These are phyloP conservation scores for Dicroscelio sp. DNA, from an alignment of 2,888 invertebrate species.

Conservation along the genomic window DNA sequence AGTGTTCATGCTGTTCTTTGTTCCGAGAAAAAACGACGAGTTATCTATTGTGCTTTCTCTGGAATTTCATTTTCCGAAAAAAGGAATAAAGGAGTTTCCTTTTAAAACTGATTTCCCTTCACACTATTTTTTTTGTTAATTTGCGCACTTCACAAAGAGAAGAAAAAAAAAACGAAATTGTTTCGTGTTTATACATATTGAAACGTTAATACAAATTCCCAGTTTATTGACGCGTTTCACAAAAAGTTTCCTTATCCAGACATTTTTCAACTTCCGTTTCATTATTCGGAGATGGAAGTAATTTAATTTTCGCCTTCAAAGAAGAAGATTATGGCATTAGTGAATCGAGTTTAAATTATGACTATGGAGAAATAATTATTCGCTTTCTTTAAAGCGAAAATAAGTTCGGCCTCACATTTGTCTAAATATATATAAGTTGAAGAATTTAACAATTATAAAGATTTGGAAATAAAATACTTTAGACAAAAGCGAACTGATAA, in stretches of 20 bases:
- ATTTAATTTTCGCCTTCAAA: neutral
- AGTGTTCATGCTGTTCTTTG: neutral
- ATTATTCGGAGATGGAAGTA: neutral
- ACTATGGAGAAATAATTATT: no score
- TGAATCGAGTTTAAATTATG: no score
- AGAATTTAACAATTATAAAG: no score
- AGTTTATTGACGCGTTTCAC: neutral
- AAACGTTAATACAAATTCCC: neutral
- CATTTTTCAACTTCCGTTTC: neutral
- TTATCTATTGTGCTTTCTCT: neutral
- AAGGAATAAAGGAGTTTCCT: neutral
- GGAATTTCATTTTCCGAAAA: neutral
- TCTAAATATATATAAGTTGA: no score
- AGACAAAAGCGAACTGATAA: no score
- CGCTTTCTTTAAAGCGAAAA: no score
- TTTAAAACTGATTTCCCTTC: neutral
- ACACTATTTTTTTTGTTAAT: neutral
- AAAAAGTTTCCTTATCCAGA: neutral
- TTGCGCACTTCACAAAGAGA: neutral
- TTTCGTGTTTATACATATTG: slow-evolving; percentile 4
- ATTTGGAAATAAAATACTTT: no score
- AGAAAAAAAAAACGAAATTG: neutral
- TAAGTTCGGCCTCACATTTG: no score
- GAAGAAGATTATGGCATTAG: neutral
- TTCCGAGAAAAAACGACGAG: neutral